Evolutionary conservation across 64 coral and sea anemone genomes (phyloP), one percentile per base, ranked within the genome.

Genomic region (Platygyra sinensis): DNA sequence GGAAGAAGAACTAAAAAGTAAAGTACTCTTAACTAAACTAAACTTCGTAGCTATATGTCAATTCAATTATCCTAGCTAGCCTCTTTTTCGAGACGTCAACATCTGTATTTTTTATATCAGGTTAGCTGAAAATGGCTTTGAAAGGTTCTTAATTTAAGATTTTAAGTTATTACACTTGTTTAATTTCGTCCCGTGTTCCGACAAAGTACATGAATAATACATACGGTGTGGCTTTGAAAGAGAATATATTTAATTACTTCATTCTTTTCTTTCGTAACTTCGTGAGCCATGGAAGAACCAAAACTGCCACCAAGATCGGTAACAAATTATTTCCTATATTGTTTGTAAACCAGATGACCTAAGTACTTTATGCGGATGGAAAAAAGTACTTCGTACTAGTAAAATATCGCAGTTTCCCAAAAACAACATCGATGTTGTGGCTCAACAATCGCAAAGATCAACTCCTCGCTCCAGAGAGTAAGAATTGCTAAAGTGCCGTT

Each of bases 241-340:
- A 69, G 22, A 69, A 69, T 69, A 69, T 69, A 8, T 42, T 50
- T 51, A 77, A 50, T 77, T 18, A 49, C 18, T 77, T 50, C 39
- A 17, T 24, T 7, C 39, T 19, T 50, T 77, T 77, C 74, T 49
- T 77, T 76, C 22, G 7, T 15, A 55, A 55, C 46, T 59, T 28
- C 25, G 50, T 55, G 76, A 59, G 9, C 33, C 33, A 3, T 52
- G 27, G 20, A 10, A 54, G 10, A 7, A 17, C 51, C 11, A 29
- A 46, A 79, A 57, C 4, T 10, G 49, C 33, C 2, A 18, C 9
- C 74, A 77, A 22, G 74, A 49, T 22, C 9, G 20, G 54, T 57
- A 30, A 79, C 76, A 79, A 14, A 51, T 79, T 50, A 46, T 79
- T 54, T 79, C 11, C 51, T 79, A 57, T 79, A 79, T 79, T 59